phyloP scores from a whole-genome alignment of 2,113 vertebrate species.

The Antechinus flavipes region DNA sequence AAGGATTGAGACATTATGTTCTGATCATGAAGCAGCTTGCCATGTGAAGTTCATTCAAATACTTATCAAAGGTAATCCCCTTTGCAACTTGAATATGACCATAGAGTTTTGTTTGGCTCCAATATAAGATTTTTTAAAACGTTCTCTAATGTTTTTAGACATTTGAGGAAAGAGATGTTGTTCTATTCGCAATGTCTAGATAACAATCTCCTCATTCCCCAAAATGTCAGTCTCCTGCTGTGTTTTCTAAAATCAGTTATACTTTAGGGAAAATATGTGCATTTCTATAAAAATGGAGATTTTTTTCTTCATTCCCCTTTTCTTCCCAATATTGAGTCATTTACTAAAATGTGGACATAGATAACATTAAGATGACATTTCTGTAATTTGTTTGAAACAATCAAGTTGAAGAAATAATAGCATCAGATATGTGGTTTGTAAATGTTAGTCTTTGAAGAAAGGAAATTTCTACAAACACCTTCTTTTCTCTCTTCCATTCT shows the following conservation, averaged over 20 bases:
- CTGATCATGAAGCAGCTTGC: not conserved
- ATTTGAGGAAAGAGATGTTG: not conserved
- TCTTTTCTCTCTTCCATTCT: not conserved
- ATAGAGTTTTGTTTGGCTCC: not conserved
- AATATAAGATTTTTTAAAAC: not conserved
- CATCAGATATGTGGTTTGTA: not conserved
- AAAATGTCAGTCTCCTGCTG: slow-evolving; percentile 21
- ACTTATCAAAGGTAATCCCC: not conserved
- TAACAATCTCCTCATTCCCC: not conserved
- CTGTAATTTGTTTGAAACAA: slow-evolving; percentile 10
- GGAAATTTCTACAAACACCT: not conserved
- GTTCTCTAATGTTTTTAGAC: not conserved
- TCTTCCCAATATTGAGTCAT: not conserved
- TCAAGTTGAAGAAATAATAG: not conserved
- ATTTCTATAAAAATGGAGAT: slow-evolving; percentile 31
- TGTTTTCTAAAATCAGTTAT: slow-evolving; percentile 40
- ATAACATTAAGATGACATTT: slow-evolving; percentile 28
- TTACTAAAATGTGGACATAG: slow-evolving; percentile 25
- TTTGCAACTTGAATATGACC: not conserved
- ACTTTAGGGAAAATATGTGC: slow-evolving; percentile 14
- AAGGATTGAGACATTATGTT: not conserved
- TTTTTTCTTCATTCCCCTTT: not conserved
- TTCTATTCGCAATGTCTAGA: not conserved
- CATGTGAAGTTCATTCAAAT: slow-evolving; percentile 2
- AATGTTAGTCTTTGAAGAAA: not conserved